Conservation (phyloP, 2,797 vertebrate species). For the Lithobates sylvaticus region DNA sequence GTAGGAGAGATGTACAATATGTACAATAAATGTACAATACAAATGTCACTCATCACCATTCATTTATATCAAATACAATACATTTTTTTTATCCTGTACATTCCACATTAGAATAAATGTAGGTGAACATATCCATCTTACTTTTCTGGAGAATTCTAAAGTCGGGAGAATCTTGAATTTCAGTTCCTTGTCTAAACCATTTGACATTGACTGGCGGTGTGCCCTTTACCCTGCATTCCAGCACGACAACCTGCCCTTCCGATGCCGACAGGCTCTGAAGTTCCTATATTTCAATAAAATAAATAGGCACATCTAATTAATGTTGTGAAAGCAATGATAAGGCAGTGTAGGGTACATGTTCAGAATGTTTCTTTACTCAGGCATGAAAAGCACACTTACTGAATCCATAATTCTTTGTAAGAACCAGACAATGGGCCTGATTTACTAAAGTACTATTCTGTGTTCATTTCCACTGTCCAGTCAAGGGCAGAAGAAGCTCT, state of each 20-base stretch:
- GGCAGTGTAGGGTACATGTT: background rate
- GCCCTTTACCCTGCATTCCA: conserved; percentile 92
- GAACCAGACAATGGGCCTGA: too few species aligned
- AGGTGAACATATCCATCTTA: conserved; percentile 70
- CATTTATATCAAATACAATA: too few species aligned
- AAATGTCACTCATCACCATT: too few species aligned
- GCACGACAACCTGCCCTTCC: conserved; percentile 93
- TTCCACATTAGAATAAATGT: background rate
- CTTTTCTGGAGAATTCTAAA: conserved; percentile 98
- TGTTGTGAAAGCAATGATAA: background rate
- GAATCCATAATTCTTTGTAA: too few species aligned
- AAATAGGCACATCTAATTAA: background rate
- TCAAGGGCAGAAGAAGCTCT: too few species aligned
- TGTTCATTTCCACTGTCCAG: too few species aligned
- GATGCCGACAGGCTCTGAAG: conserved; percentile 87
- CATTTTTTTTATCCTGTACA: background rate
- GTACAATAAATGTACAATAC: too few species aligned
- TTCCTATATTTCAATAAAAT: conserved; percentile 74
- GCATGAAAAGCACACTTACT: too few species aligned
- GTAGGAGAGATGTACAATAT: too few species aligned
- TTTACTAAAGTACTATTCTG: too few species aligned
- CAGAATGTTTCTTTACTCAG: background rate
- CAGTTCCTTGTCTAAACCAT: conserved; percentile 90
- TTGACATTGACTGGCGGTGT: conserved; percentile 84
- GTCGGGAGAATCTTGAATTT: conserved; percentile 95